These are phyloP conservation scores for Tachyglossus aculeatus DNA, from an alignment of 2,797 vertebrate species.

Conservation along the genomic window DNA sequence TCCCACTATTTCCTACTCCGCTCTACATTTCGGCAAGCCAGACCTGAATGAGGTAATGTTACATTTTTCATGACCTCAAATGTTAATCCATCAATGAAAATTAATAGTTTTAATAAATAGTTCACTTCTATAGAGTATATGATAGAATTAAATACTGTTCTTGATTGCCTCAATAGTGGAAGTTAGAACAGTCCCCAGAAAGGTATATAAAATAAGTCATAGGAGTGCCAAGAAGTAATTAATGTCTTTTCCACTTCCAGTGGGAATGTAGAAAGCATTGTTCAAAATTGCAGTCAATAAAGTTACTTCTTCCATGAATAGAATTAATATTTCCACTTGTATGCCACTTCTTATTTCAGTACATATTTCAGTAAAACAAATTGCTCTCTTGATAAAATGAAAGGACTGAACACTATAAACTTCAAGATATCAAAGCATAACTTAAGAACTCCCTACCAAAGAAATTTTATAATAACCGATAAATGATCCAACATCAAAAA, in stretches of 20 bases:
- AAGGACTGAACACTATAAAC: slow-evolving; percentile 6
- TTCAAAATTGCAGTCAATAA: slow-evolving; percentile 43
- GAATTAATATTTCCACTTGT: slow-evolving; percentile 33
- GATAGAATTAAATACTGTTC: not conserved
- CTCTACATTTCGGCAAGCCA: no score
- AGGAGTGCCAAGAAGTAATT: slow-evolving; percentile 44
- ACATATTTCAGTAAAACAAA: slow-evolving; percentile 23
- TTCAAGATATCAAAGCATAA: slow-evolving; percentile 5
- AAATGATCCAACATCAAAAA: slow-evolving; percentile 5
- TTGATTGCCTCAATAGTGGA: slow-evolving; percentile 18
- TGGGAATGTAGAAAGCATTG: slow-evolving; percentile 26
- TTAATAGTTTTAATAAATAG: slow-evolving; percentile 35
- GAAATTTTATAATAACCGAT: slow-evolving; percentile 13
- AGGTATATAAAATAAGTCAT: slow-evolving; percentile 7
- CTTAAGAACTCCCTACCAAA: not conserved
- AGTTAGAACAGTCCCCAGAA: slow-evolving; percentile 27
- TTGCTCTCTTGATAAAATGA: slow-evolving; percentile 15
- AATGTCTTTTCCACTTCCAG: slow-evolving; percentile 39
- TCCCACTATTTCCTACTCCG: no score
- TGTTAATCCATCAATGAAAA: no score
- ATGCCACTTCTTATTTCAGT: slow-evolving; percentile 15
- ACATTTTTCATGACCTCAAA: no score
- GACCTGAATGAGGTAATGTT: no score
- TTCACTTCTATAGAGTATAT: slow-evolving; percentile 12
- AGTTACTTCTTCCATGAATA: slow-evolving; percentile 32